Percentiles rank a stretch among this genome's conserved stretches.
These are phyloP conservation scores for Adelphocoris suturalis DNA, from an alignment of 2,888 invertebrate species.

Conservation along the genomic window DNA sequence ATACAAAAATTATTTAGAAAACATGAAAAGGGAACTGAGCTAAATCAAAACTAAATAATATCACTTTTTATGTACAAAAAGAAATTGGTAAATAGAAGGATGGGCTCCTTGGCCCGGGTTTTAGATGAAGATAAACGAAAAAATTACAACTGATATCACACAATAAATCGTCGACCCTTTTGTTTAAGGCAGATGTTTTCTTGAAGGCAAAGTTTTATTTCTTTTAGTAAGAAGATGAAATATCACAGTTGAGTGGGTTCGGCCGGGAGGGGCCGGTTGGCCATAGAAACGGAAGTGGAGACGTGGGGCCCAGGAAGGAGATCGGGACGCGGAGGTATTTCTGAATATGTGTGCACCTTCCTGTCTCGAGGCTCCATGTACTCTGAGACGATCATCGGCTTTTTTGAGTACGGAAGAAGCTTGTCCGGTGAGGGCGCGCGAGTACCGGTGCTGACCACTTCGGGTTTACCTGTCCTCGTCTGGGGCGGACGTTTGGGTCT, in stretches of 20 bases:
- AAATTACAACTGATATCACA: conserved; percentile 70
- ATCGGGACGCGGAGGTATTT: conserved; percentile 79
- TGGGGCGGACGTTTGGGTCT: conserved; percentile 77
- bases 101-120: conserved; percentile 20
- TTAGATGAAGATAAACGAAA: conserved; percentile 6
- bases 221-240: conserved; percentile 53
- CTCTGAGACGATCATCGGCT: conserved; percentile 78
- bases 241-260: conserved; percentile 80
- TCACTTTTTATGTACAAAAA: conserved; percentile 57
- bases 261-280: conserved; percentile 85
- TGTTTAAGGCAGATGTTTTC: conserved; percentile 71
- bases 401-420: conserved; percentile 80
- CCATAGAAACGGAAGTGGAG: conserved; percentile 79
- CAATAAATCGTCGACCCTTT: conserved; percentile 71
- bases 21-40: neutral
- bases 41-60: conserved; percentile 55
- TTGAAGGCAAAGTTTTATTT: conserved; percentile 65
- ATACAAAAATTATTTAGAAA: conserved; percentile 50
- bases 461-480: conserved; percentile 70
- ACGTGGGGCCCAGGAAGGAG: conserved; percentile 72
- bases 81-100: neutral
- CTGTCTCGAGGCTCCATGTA: conserved; percentile 80
- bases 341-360: conserved; percentile 82
- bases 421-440: conserved; percentile 82
- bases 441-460: conserved; percentile 80